These are phyloP conservation scores for Euphonia xanthogaster DNA, from an alignment of 2,797 vertebrate genomes.

Conservation along the genomic window DNA sequence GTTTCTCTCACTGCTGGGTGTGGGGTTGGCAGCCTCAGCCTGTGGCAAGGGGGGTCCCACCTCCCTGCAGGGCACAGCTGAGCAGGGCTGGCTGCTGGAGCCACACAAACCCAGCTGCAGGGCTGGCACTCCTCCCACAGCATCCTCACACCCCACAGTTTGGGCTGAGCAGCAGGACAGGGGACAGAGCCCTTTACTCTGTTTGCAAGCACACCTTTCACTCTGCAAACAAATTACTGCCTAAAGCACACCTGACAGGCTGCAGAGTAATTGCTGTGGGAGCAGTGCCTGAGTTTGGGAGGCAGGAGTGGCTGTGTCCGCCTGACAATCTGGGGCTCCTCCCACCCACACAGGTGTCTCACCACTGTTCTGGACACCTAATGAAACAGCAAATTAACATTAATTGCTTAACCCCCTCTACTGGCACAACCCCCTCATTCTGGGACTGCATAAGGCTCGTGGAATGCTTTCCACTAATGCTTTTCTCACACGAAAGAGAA, in stretches of 20 bases:
- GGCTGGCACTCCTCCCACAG: background rate
- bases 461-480: background rate
- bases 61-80: background rate
- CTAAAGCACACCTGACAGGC: background rate
- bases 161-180: background rate
- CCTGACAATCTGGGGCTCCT: background rate
- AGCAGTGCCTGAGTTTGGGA: background rate
- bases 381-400: conserved; percentile 29
- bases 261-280: background rate
- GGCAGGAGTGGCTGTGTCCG: background rate
- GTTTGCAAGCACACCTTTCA: background rate
- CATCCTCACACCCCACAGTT: background rate
- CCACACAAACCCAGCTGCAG: background rate
- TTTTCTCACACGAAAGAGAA: background rate
- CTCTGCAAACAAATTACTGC: background rate
- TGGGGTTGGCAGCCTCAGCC: background rate
- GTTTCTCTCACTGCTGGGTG: background rate
- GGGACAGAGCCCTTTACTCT: background rate
- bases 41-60: background rate
- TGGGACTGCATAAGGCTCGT: background rate
- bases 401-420: background rate
- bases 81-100: background rate
- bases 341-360: background rate
- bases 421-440: background rate
- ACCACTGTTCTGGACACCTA: background rate